Conservation (phyloP, 2,113 vertebrate genomes). For the Notothenia coriiceps region DNA sequence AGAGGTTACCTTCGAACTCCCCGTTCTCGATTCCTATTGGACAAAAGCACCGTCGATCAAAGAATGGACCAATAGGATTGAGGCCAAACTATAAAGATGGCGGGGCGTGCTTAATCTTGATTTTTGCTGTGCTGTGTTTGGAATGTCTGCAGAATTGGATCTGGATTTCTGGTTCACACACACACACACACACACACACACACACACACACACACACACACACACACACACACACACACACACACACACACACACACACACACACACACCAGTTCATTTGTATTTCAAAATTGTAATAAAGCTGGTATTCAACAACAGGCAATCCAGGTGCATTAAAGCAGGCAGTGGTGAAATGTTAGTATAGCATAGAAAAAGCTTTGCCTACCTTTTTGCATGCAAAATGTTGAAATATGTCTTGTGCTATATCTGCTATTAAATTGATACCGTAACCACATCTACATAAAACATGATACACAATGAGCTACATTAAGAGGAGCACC, state of each 20-base stretch:
- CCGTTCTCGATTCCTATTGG: slow-evolving; percentile 41
- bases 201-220: too few relatives aligned
- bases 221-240: slow-evolving; percentile 4
- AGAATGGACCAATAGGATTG: neutral
- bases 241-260: neutral
- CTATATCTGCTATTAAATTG: too few relatives aligned
- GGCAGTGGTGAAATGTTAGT: neutral
- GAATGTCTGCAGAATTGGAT: slow-evolving; percentile 3
- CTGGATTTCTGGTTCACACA: slow-evolving; percentile 46
- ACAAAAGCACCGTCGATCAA: slow-evolving; percentile 14
- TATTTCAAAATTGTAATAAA: too few relatives aligned
- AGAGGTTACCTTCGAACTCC: neutral
- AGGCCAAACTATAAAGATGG: rapidly evolving
- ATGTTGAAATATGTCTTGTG: too few relatives aligned
- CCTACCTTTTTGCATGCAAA: too few relatives aligned
- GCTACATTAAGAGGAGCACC: too few relatives aligned
- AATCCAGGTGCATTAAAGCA: neutral
- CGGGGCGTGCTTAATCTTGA: slow-evolving; percentile 32
- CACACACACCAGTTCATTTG: too few relatives aligned
- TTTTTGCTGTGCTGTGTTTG: neutral
- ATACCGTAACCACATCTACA: too few relatives aligned
- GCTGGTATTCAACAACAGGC: too few relatives aligned
- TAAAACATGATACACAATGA: too few relatives aligned
- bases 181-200: too few relatives aligned
- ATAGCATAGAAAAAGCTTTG: too few relatives aligned